Conservation (phyloP, 2,797 vertebrate species). For the Falco biarmicus region DNA sequence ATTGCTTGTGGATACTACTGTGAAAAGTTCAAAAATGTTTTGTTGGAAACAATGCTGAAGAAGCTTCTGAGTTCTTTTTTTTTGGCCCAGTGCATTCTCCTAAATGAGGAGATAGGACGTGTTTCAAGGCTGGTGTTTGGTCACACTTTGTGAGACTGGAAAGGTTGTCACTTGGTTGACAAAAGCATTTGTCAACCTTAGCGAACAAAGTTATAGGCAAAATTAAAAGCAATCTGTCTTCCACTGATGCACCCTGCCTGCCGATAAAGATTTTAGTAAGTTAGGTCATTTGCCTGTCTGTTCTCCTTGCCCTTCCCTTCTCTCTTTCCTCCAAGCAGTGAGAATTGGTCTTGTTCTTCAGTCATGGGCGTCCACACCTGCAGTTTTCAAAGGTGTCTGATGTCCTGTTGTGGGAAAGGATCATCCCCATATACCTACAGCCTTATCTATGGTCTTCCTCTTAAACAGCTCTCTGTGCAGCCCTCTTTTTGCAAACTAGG, state of each 20-base stretch:
- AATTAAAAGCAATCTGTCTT: not conserved
- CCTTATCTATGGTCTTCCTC: not conserved
- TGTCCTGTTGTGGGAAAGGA: not conserved
- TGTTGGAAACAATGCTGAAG: not conserved
- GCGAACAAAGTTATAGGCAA: too few species aligned
- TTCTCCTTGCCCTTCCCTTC: not conserved
- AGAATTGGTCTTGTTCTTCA: not conserved
- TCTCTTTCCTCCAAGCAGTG: not conserved
- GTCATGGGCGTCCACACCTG: not conserved
- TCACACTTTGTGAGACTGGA: not conserved
- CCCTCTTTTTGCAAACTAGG: not conserved
- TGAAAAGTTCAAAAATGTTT: not conserved
- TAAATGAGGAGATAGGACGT: not conserved
- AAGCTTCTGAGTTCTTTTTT: not conserved
- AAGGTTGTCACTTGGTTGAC: not conserved
- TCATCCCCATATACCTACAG: rapidly evolving
- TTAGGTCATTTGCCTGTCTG: not conserved
- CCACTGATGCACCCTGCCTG: not conserved
- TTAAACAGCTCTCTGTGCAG: not conserved
- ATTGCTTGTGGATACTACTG: not conserved
- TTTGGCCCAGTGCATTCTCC: not conserved
- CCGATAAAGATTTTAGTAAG: not conserved
- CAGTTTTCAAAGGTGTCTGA: not conserved
- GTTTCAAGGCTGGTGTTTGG: not conserved
- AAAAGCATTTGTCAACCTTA: not conserved